Base-by-base conservation (phyloP, 2,888 invertebrate species). In the Lapara coniferarum region DNA sequence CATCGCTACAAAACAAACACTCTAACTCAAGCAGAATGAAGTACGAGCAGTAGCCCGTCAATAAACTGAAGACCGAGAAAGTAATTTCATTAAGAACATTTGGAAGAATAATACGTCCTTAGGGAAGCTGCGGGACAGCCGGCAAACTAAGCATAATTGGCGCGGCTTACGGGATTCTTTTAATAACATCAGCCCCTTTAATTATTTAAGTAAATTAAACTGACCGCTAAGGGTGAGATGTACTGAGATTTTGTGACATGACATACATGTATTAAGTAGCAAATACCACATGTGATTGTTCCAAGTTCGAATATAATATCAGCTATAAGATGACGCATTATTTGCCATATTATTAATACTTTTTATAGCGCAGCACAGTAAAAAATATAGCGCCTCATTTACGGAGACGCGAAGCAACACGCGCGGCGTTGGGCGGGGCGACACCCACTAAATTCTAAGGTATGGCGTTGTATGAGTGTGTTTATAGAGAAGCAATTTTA, bases 161-260 rank as follows among this genome's bases (percentile, higher is more conserved):
- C 19, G 56, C 12, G 49, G 19, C 46, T 63, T 63, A 49, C 63
- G 46, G 19, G 56, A 67, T 67, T 56, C 67, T 67, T 56, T 55
- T 67, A 67, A 67, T 67, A 46, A 67, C 53, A 67, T 67, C 56
- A 67, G 37, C 67, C 67, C 13, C 2, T 56, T 56, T 67, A 67
- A 67, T 67, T 67, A 67, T 67, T 67, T 67, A 56, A 56, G 46
- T 67, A 46, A 67, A 67, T 67, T 67, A 46, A 67, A 44, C 56
- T 14, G 56, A 46, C 56, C 19, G 55, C 30, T 10, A 19, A n/a
- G 67, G 56, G 13, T 37, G 56, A 2, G 19, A 44, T 44, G 16
- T 44, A 55, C 19, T 8, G 8, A 56, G 30, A 5, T 1, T n/a
- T 7, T 10, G 44, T 16, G 44, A 19, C 5, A 56, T 16, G 44